phyloP scores from a whole-genome alignment of 2,888 invertebrate species.

The Limnephilus auricula region DNA sequence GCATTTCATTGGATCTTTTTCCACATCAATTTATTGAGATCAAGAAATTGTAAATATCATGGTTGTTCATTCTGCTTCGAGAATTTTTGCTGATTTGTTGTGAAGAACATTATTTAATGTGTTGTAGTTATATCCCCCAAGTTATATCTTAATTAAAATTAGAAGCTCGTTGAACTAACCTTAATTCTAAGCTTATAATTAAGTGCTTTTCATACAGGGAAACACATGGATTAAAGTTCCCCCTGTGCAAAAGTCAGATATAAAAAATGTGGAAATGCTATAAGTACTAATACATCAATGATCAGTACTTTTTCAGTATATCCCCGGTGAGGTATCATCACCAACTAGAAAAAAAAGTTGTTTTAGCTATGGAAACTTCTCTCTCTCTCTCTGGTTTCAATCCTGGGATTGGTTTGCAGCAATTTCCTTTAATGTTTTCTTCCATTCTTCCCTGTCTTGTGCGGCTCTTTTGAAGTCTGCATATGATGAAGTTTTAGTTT shows the following conservation, averaged over 20 bases:
- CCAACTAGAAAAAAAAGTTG: neutral
- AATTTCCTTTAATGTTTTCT: too few species aligned
- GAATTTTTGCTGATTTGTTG: too few species aligned
- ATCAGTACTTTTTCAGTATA: neutral
- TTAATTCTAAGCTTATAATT: neutral
- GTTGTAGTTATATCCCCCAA: too few species aligned
- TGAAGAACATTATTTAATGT: too few species aligned
- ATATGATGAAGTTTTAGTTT: too few species aligned
- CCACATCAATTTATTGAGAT: constrained; percentile 4
- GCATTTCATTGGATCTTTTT: constrained; percentile 2
- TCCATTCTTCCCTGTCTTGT: too few species aligned
- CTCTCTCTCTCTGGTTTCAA: too few species aligned
- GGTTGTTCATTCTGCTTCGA: neutral
- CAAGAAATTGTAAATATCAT: constrained; percentile 10
- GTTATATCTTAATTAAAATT: neutral
- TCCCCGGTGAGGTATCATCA: neutral
- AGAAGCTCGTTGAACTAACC: neutral
- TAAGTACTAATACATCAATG: too few species aligned
- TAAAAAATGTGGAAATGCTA: neutral
- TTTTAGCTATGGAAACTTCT: neutral
- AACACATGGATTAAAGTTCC: neutral
- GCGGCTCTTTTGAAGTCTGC: too few species aligned
- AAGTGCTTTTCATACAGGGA: neutral
- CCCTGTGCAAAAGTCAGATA: neutral
- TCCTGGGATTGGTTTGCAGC: too few species aligned